phyloP scores from a whole-genome alignment of 2,113 vertebrate genomes.

The Mesembrinibis cayennensis region DNA sequence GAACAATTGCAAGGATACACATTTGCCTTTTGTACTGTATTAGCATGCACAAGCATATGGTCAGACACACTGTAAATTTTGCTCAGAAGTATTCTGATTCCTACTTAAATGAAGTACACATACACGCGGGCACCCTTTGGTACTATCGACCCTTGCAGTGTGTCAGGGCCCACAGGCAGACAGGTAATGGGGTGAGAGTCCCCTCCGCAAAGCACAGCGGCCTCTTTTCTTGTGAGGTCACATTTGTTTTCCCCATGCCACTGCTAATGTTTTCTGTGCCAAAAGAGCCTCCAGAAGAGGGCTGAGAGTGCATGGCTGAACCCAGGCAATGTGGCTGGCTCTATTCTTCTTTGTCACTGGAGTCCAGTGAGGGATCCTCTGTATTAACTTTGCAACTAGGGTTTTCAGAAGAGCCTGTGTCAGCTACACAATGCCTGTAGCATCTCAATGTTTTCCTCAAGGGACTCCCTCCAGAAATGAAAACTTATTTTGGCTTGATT shows the following conservation, averaged over 20 bases:
- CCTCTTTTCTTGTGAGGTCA: neutral
- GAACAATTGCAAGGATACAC: neutral
- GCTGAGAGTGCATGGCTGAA: neutral
- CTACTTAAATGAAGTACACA: neutral
- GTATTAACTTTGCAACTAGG: neutral
- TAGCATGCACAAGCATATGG: neutral
- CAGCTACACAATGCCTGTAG: neutral
- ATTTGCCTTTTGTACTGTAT: neutral
- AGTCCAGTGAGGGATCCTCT: neutral
- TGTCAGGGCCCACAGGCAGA: neutral
- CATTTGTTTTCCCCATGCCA: neutral
- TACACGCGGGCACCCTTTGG: neutral
- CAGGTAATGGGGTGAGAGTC: neutral
- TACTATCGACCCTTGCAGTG: rapidly evolving
- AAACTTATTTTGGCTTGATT: neutral
- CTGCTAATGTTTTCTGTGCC: neutral
- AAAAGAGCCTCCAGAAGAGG: neutral
- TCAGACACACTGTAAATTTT: neutral
- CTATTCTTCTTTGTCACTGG: neutral
- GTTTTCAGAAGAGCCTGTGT: neutral
- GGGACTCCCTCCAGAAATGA: neutral
- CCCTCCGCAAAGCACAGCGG: neutral
- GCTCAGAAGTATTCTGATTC: neutral
- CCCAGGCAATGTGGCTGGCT: neutral
- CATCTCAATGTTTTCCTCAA: neutral